These are phyloP conservation scores for Hepsetus odoe DNA, from an alignment of 2,113 vertebrate genomes.

Conservation along the genomic window DNA sequence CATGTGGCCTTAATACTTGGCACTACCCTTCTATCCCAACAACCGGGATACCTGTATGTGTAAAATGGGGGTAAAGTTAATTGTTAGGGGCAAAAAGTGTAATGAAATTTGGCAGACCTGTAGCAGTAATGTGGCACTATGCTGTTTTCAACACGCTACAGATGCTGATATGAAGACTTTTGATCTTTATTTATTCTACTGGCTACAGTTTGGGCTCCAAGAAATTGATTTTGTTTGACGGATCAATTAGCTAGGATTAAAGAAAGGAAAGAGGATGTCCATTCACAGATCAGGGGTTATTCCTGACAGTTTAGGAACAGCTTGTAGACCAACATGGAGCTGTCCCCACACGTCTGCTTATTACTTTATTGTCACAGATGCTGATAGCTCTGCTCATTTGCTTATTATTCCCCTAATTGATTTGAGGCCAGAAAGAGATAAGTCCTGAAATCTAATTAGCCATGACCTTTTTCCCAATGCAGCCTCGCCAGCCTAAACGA, in stretches of 20 bases:
- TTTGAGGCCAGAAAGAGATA: conserved; percentile 56
- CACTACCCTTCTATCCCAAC: too few species aligned
- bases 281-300: conserved; percentile 41
- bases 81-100: too few species aligned
- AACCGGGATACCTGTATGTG: too few species aligned
- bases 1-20: too few species aligned
- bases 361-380: conserved; percentile 55
- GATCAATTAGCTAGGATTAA: conserved; percentile 58
- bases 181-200: too few species aligned
- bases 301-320: conserved; percentile 40
- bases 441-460: conserved; percentile 69
- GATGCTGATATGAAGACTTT: too few species aligned
- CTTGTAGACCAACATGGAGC: conserved; percentile 27
- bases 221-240: conserved; percentile 61
- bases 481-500: conserved; percentile 46
- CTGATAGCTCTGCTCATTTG: conserved; percentile 56
- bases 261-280: conserved; percentile 44
- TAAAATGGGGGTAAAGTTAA: too few species aligned
- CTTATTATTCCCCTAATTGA: conserved; percentile 67
- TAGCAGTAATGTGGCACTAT: too few species aligned
- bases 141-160: too few species aligned
- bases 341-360: conserved; percentile 36
- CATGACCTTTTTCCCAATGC: conserved; percentile 63
- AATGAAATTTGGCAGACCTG: too few species aligned
- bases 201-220: conserved; percentile 43